phyloP scores from a whole-genome alignment of 2,888 invertebrate genomes.

The Vandiemenella viatica region DNA sequence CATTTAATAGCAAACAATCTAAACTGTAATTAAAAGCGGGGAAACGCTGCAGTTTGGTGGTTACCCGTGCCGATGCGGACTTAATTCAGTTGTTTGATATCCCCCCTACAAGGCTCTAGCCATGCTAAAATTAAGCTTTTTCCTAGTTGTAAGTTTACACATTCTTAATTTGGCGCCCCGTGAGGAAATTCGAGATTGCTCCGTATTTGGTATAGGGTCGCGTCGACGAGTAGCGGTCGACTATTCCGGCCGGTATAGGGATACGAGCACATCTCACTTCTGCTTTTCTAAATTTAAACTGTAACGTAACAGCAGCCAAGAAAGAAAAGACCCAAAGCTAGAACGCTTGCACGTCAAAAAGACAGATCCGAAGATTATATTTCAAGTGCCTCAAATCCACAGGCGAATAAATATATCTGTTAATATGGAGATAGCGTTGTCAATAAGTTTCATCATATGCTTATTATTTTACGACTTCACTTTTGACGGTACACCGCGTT shows the following conservation, averaged over 20 bases:
- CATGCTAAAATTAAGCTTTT: slow-evolving; percentile 10
- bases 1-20: too few relatives aligned
- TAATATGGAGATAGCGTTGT: too few relatives aligned
- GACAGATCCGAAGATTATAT: too few relatives aligned
- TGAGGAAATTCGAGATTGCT: slow-evolving; percentile 52
- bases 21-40: too few relatives aligned
- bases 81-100: neutral
- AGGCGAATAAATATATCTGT: too few relatives aligned
- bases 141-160: slow-evolving; percentile 7
- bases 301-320: slow-evolving; percentile 4
- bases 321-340: neutral
- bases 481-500: neutral
- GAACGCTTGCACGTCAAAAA: neutral
- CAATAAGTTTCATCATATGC: too few relatives aligned
- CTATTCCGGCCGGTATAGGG: slow-evolving; percentile 5
- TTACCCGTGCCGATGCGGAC: too few relatives aligned
- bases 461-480: neutral
- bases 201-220: slow-evolving; percentile 40
- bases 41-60: too few relatives aligned
- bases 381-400: too few relatives aligned
- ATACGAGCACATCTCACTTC: slow-evolving; percentile 5
- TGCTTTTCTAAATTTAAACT: slow-evolving; percentile 15
- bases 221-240: slow-evolving; percentile 1
- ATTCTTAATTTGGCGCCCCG: slow-evolving; percentile 43
- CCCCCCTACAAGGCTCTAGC: slow-evolving; percentile 9